Evolutionary conservation across 2,888 invertebrate species (phyloP).

Genomic region (Mamestra brassicae): DNA sequence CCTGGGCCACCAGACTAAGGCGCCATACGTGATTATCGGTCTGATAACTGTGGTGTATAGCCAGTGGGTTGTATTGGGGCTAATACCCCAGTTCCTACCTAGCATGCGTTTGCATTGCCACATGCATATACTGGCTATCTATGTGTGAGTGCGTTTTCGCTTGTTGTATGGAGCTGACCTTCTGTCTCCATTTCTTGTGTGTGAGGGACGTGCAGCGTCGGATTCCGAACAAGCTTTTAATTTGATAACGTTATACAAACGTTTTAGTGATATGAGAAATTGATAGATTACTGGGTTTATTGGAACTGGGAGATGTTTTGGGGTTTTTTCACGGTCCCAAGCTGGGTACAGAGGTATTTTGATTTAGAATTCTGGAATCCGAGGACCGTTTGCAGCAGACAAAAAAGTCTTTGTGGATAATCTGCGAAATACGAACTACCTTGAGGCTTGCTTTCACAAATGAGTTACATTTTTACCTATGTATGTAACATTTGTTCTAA

Average conservation of each 20-base stretch:
- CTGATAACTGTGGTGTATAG: too few relatives aligned
- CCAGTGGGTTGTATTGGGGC: too few relatives aligned
- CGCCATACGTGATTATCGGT: too few relatives aligned
- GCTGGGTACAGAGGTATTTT: neutral
- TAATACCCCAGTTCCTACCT: too few relatives aligned
- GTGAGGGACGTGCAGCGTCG: constrained; percentile 7
- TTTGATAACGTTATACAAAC: constrained; percentile 61
- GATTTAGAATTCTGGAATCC: neutral
- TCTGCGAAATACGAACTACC: neutral
- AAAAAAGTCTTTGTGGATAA: neutral
- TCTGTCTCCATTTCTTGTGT: constrained; percentile 7
- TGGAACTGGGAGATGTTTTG: constrained; percentile 14
- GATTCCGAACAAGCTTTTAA: constrained; percentile 66
- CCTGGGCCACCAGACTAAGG: too few relatives aligned
- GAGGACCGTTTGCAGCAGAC: neutral
- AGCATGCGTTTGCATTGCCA: too few relatives aligned
- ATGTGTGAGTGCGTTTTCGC: neutral
- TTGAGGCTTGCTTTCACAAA: neutral
- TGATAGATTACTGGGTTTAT: constrained; percentile 62
- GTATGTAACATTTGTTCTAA: too few relatives aligned
- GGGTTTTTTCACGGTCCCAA: constrained; percentile 1
- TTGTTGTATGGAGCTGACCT: neutral
- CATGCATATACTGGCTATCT: too few relatives aligned
- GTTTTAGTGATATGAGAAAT: constrained; percentile 60
- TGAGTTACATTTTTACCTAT: too few relatives aligned